Percentiles rank a stretch among this genome's conserved stretches.
Evolutionary conservation across 1,140 invertebrate species (phyloP).

Genomic region (Caenorhabditis brenneri): DNA sequence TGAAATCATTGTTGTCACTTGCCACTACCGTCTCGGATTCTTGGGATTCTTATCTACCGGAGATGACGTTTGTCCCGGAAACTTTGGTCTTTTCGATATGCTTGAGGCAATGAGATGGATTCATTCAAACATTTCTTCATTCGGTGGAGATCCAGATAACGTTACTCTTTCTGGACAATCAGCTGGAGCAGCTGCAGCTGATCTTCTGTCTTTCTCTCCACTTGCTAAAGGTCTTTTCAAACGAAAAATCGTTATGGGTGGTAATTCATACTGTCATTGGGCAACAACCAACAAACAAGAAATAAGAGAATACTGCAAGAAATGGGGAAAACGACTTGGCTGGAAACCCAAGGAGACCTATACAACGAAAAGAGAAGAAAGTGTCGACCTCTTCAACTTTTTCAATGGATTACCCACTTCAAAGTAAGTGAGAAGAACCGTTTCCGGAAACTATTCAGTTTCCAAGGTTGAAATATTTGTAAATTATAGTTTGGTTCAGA

Average conservation of each 20-base stretch:
- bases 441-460: neutral
- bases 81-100: conserved; percentile 80
- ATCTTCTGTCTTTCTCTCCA: conserved; percentile 82
- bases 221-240: conserved; percentile 75
- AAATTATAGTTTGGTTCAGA: neutral
- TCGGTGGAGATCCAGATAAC: conserved; percentile 73
- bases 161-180: conserved; percentile 73
- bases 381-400: conserved; percentile 53
- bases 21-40: conserved; percentile 78
- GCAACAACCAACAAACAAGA: conserved; percentile 19
- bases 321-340: conserved; percentile 58
- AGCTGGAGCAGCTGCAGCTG: conserved; percentile 83
- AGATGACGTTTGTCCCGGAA: conserved; percentile 71
- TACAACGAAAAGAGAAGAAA: conserved; percentile 53
- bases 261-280: conserved; percentile 50
- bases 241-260: conserved; percentile 55
- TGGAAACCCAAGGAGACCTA: conserved; percentile 53
- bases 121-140: conserved; percentile 66
- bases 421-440: conserved; percentile 37
- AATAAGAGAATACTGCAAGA: conserved; percentile 52
- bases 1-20: conserved; percentile 77
- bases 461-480: neutral
- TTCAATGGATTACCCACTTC: conserved; percentile 49
- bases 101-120: conserved; percentile 77
- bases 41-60: conserved; percentile 67